Percentiles rank a stretch among this genome's conserved stretches.
phyloP scores from a whole-genome alignment of 23 tunicate species.

The Ascidia mentula region DNA sequence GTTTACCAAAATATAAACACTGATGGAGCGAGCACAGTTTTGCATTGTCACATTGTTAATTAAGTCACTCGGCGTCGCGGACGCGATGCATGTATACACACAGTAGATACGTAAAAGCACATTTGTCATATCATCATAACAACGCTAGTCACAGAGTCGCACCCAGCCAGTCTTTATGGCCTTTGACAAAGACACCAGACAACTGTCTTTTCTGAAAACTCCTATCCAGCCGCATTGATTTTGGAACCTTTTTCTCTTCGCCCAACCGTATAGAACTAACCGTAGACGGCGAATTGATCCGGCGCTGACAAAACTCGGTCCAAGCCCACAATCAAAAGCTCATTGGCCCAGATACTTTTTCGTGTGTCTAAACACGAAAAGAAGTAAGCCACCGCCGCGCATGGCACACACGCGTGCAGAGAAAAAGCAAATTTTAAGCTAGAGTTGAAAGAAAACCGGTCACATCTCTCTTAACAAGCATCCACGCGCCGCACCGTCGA shows the following conservation, averaged over 20 bases:
- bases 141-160: conserved; percentile 11
- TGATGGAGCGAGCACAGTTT: conserved; percentile 3
- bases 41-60: conserved; percentile 10
- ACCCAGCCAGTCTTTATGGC: background rate
- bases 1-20: background rate
- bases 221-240: background rate
- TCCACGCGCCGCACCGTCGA: conserved; percentile 8
- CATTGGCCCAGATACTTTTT: conserved; percentile 8
- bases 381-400: background rate
- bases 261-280: background rate
- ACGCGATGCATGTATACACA: conserved; percentile 2
- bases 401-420: background rate
- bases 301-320: conserved; percentile 9
- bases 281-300: conserved; percentile 9
- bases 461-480: conserved; percentile 7
- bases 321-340: conserved; percentile 13
- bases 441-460: conserved; percentile 4
- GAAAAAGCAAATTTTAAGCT: conserved; percentile 1
- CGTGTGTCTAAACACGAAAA: background rate
- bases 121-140: conserved; percentile 11
- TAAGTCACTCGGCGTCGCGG: background rate
- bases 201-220: conserved; percentile 4
- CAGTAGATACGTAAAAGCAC: conserved; percentile 12
- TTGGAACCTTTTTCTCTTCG: background rate
- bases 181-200: background rate